A percentile compares a stretch with the other conserved stretches of the same genome.
These are phyloP conservation scores for Diadegma fenestrale DNA, from an alignment of 2,888 invertebrate genomes.

Conservation along the genomic window DNA sequence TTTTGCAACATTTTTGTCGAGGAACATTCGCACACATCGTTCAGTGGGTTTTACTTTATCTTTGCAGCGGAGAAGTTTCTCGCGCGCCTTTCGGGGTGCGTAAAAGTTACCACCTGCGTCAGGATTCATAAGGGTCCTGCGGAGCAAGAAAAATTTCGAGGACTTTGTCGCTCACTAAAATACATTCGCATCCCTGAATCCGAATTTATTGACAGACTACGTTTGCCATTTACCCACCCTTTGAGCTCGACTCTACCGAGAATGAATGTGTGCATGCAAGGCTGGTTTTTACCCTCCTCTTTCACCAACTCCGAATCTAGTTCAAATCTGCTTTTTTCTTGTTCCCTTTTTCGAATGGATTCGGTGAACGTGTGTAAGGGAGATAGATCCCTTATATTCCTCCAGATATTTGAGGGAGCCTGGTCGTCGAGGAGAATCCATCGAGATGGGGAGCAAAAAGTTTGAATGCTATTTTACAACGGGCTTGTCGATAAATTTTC, in stretches of 20 bases:
- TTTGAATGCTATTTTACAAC: constrained; percentile 11
- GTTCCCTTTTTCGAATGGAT: constrained; percentile 48
- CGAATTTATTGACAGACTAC: constrained; percentile 54
- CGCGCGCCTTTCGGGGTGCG: neutral
- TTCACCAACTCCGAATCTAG: constrained; percentile 35
- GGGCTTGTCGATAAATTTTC: constrained; percentile 11
- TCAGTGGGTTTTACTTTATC: neutral
- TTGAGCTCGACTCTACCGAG: neutral
- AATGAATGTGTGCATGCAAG: neutral
- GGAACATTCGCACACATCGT: constrained; percentile 7
- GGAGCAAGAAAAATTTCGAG: constrained; percentile 28
- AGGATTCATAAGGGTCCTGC: neutral
- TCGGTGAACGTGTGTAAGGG: constrained; percentile 44
- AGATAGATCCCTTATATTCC: constrained; percentile 12
- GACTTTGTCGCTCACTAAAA: constrained; percentile 51
- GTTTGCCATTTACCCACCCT: constrained; percentile 17
- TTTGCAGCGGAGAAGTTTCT: neutral
- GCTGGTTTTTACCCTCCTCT: constrained; percentile 7
- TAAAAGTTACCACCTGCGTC: constrained; percentile 1
- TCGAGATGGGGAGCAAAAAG: neutral
- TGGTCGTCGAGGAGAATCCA: constrained; percentile 3
- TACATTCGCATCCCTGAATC: constrained; percentile 46
- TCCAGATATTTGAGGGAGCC: neutral
- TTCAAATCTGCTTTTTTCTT: constrained; percentile 33
- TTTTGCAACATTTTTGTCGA: constrained; percentile 6